Evolutionary conservation across 2,888 invertebrate genomes (phyloP).

Genomic region (Fragum sueziense): DNA sequence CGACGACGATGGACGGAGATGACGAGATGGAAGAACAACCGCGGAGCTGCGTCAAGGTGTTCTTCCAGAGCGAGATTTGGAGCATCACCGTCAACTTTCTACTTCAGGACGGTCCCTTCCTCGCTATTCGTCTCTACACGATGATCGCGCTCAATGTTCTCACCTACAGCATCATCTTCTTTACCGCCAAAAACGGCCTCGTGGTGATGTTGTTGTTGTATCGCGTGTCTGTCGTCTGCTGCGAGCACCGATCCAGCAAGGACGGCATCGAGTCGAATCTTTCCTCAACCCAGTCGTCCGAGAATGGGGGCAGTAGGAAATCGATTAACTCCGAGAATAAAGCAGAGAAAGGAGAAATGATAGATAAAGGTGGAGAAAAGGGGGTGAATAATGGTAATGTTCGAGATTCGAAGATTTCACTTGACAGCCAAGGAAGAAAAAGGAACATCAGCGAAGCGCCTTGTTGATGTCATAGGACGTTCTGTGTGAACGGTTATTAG

Average conservation of each 20-base stretch:
- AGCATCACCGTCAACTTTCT: constrained; percentile 82
- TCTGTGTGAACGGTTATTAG: no score
- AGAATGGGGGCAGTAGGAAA: constrained; percentile 26
- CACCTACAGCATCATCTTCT: constrained; percentile 77
- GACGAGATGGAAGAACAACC: constrained; percentile 22
- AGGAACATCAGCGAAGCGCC: constrained; percentile 5
- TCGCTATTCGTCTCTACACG: constrained; percentile 86
- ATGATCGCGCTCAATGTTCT: constrained; percentile 89
- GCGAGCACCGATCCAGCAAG: constrained; percentile 23
- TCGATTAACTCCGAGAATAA: constrained; percentile 16
- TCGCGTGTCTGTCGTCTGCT: constrained; percentile 62
- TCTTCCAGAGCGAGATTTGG: constrained; percentile 81
- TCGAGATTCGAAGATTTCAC: constrained; percentile 19
- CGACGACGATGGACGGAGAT: constrained; percentile 7
- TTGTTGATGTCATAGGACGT: no score
- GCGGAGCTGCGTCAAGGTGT: constrained; percentile 34
- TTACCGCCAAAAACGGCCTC: constrained; percentile 71
- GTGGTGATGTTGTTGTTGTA: constrained; percentile 66
- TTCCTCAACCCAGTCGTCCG: constrained; percentile 11
- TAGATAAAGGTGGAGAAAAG: neutral
- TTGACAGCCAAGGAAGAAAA: constrained; percentile 12
- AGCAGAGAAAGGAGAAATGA: neutral
- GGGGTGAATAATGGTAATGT: constrained; percentile 4
- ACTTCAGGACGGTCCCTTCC: constrained; percentile 70
- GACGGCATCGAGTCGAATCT: neutral